Evolutionary conservation across 2,113 vertebrate genomes (phyloP).

Genomic region (Rousettus leschenaultii): DNA sequence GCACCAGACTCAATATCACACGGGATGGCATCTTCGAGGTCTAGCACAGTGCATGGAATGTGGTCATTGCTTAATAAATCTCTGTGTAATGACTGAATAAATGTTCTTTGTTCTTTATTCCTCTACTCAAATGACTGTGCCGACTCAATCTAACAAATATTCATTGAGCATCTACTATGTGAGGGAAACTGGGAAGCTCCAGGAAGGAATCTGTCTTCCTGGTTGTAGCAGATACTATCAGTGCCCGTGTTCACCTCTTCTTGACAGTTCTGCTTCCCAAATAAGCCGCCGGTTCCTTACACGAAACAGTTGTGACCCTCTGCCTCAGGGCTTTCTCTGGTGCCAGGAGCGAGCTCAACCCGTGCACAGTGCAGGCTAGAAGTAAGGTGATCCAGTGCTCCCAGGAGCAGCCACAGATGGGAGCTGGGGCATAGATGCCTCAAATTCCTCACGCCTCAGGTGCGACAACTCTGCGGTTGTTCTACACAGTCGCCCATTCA

Average conservation of each 20-base stretch:
- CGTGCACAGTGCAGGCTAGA: neutral
- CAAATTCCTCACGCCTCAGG: neutral
- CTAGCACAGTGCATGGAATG: neutral
- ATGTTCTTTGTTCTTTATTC: neutral
- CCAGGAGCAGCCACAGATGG: neutral
- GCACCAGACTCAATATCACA: neutral
- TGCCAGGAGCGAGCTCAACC: neutral
- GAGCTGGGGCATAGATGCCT: neutral
- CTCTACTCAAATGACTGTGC: neutral
- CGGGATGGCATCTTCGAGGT: neutral
- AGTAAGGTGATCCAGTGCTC: neutral
- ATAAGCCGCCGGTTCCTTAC: neutral
- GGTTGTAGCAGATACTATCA: neutral
- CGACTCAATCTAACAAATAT: neutral
- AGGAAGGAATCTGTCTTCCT: neutral
- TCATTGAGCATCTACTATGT: neutral
- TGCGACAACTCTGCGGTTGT: neutral
- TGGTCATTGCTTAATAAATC: neutral
- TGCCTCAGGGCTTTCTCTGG: neutral
- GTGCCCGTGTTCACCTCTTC: neutral
- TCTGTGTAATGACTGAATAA: neutral
- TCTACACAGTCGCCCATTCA: neutral
- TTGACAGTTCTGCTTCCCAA: neutral
- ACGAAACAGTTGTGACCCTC: neutral
- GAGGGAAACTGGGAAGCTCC: neutral